Base-by-base conservation (phyloP, 2,888 invertebrate species). In the Oscheius sp. region DNA sequence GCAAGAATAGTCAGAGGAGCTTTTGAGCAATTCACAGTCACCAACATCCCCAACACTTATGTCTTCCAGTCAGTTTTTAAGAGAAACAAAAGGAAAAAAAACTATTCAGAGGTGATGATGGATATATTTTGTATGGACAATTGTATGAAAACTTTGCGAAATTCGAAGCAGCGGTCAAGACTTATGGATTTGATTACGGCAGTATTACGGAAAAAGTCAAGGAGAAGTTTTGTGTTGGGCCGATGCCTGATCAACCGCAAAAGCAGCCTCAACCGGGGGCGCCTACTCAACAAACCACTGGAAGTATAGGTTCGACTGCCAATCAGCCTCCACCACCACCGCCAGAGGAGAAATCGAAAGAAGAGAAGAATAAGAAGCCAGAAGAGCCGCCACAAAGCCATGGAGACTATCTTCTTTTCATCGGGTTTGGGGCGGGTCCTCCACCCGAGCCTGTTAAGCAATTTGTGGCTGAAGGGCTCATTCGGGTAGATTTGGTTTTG, bases 121-220 rank as follows among this genome's bases (percentile, higher is more conserved):
- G 72, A 10, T 72, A 79, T 46, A 71, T 81, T 2, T 70, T 81
- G 65, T 84, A 84, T 50, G 70, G 83, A 71, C 78, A 80, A 48
- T 58, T 84, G 23, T 78, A 80, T 67, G 65, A 61, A 2, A 58
- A 25, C 3, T 37, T 48, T 17, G 58, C 46, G 20, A 25, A 27
- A n/a, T 66, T 66, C 33, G 6, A 17, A 42, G 45, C 42, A 20
- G 33, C 55, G 1, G 37, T 33, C 2, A 55, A 33, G 17, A 33
- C 4, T n/a, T 55, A 52, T 29, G 29, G 27, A 23, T 27, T 27
- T 8, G 52, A 52, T 12, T 15, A 42, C n/a, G 42, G 12, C 6
- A 42, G 12, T 42, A 12, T 42, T 3, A 42, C n/a, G 12, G 42
- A 42, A 42, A 27, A 52, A 29, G 25, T 33, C 42, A 58, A 39